These are phyloP conservation scores for Pampus argenteus DNA, from an alignment of 2,797 vertebrate genomes.

Conservation along the genomic window DNA sequence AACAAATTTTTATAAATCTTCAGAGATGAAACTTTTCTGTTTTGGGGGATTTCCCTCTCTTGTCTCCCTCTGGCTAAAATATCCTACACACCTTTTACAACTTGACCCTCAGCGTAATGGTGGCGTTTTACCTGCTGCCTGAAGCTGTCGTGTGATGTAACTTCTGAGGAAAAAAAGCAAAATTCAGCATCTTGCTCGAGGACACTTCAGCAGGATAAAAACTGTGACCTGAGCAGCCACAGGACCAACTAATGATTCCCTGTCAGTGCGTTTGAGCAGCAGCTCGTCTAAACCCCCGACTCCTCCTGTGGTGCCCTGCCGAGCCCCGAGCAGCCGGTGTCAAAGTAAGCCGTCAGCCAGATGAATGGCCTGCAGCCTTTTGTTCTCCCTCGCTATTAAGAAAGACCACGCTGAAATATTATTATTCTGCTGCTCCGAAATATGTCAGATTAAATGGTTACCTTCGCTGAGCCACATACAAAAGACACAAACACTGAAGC, in stretches of 20 bases:
- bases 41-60: no score
- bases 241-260: slow-evolving; percentile 36
- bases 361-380: slow-evolving; percentile 70
- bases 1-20: no score
- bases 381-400: slow-evolving; percentile 69
- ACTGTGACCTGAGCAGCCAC: slow-evolving; percentile 28
- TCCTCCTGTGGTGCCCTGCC: slow-evolving; percentile 42
- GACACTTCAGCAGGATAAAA: slow-evolving; percentile 6
- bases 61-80: no score
- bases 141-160: no score
- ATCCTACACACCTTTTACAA: no score
- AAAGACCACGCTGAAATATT: slow-evolving; percentile 74
- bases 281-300: slow-evolving; percentile 40
- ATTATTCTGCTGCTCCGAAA: slow-evolving; percentile 76
- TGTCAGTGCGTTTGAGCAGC: slow-evolving; percentile 61
- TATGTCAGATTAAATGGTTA: slow-evolving; percentile 78
- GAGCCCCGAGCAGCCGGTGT: slow-evolving; percentile 71
- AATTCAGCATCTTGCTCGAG: not conserved
- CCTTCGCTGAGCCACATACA: slow-evolving; percentile 69
- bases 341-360: slow-evolving; percentile 73
- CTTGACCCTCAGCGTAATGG: no score
- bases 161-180: no score
- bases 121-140: no score
- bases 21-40: no score
- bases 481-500: slow-evolving; percentile 71